Percentiles rank a stretch among this genome's conserved stretches.
Evolutionary conservation across 1,140 invertebrate genomes (phyloP).

Genomic region (Drosophila sucinea): DNA sequence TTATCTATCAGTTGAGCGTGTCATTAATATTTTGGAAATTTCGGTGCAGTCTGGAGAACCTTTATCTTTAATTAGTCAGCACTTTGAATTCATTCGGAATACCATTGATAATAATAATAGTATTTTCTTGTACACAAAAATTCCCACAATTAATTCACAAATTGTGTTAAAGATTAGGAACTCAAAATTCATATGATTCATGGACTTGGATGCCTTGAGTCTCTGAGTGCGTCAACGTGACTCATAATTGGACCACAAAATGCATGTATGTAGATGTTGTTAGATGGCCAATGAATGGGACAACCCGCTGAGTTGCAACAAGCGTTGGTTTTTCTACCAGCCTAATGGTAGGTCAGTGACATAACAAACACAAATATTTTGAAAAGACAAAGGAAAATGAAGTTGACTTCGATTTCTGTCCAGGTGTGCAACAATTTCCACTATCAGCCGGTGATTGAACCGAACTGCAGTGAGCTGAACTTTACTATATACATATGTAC

Average conservation of each 20-base stretch:
- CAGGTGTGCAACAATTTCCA: slow-evolving; percentile 54
- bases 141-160: slow-evolving; percentile 40
- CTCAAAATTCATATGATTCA: slow-evolving; percentile 45
- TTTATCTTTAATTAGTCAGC: too few species aligned
- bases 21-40: too few species aligned
- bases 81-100: too few species aligned
- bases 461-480: slow-evolving; percentile 32
- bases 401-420: slow-evolving; percentile 25
- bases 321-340: slow-evolving; percentile 30
- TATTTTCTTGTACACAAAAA: slow-evolving; percentile 6
- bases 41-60: too few species aligned
- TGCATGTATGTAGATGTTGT: slow-evolving; percentile 4
- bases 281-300: slow-evolving; percentile 13
- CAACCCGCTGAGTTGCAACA: slow-evolving; percentile 18
- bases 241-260: slow-evolving; percentile 33
- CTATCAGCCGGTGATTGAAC: slow-evolving; percentile 16
- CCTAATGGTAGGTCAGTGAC: slow-evolving; percentile 57
- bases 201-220: slow-evolving; percentile 30
- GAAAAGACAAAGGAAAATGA: slow-evolving; percentile 38
- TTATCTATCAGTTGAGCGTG: too few species aligned
- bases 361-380: slow-evolving; percentile 69
- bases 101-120: too few species aligned
- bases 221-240: slow-evolving; percentile 25
- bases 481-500: slow-evolving; percentile 21
- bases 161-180: slow-evolving; percentile 37